Conservation (phyloP, 2,113 vertebrate genomes). For the Poeciliopsis retropinna region DNA sequence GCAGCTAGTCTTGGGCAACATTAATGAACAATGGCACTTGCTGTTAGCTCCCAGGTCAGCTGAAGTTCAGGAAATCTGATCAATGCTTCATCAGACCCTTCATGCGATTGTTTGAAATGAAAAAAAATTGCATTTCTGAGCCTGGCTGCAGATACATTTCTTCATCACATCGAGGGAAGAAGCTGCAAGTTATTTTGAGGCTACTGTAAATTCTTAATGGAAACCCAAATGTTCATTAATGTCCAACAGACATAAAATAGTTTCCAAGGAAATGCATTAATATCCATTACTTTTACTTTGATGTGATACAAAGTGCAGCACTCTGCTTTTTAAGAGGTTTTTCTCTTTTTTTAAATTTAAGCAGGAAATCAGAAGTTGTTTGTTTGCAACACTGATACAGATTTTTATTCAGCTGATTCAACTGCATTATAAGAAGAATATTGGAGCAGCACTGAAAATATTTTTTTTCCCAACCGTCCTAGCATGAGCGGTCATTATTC, state of each 20-base stretch:
- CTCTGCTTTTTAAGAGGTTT: background rate
- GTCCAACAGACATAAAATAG: background rate
- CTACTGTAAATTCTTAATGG: background rate
- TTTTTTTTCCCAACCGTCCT: too few relatives aligned
- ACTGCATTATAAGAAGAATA: too few relatives aligned
- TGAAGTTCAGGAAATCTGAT: background rate
- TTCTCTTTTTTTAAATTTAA: background rate
- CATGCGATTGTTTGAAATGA: background rate
- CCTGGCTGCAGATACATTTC: background rate
- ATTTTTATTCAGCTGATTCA: too few relatives aligned
- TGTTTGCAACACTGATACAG: too few relatives aligned
- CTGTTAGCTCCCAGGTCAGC: background rate
- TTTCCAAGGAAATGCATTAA: background rate
- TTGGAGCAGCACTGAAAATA: too few relatives aligned
- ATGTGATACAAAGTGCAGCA: background rate
- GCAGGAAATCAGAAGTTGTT: too few relatives aligned
- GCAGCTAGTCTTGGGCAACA: constrained; percentile 1
- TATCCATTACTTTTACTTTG: background rate
- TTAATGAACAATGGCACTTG: background rate
- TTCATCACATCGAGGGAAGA: background rate
- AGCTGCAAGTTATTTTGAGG: background rate
- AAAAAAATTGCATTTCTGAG: background rate
- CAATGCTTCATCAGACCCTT: background rate
- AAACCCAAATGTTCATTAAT: background rate
- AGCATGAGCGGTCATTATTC: too few relatives aligned